These are phyloP conservation scores for Lepidochitona cinerea DNA, from an alignment of 2,888 invertebrate genomes.

Conservation along the genomic window DNA sequence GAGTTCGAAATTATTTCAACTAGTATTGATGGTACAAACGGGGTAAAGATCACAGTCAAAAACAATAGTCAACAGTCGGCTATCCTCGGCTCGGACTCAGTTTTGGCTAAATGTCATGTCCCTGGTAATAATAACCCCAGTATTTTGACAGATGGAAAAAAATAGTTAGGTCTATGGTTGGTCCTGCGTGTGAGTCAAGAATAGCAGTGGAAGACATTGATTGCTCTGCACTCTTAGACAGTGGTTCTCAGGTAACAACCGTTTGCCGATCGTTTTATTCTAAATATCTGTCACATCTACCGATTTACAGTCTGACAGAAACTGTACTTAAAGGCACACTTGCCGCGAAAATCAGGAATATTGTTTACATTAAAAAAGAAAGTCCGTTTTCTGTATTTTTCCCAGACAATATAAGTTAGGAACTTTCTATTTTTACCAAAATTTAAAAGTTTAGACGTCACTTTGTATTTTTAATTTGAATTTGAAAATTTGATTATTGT, in stretches of 20 bases:
- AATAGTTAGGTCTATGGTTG: background rate
- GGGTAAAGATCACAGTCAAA: background rate
- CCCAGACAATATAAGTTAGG: no score
- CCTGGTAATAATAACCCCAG: background rate
- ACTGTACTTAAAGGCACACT: background rate
- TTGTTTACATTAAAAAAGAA: no score
- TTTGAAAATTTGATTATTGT: no score
- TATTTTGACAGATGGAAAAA: background rate
- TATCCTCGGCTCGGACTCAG: background rate
- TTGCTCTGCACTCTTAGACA: background rate
- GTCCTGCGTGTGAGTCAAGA: background rate
- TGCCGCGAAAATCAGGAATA: no score
- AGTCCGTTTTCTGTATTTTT: no score
- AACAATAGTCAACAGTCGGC: background rate
- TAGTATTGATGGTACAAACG: background rate
- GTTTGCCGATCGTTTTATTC: background rate
- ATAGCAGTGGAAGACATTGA: background rate
- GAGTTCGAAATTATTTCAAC: background rate
- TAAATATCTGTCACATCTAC: background rate
- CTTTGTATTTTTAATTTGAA: no score
- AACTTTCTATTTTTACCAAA: no score
- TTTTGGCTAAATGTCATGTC: background rate
- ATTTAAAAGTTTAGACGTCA: no score
- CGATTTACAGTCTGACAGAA: background rate
- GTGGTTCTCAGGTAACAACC: background rate